Base-by-base conservation (phyloP, 2,888 invertebrate genomes). In the Lapara coniferarum region DNA sequence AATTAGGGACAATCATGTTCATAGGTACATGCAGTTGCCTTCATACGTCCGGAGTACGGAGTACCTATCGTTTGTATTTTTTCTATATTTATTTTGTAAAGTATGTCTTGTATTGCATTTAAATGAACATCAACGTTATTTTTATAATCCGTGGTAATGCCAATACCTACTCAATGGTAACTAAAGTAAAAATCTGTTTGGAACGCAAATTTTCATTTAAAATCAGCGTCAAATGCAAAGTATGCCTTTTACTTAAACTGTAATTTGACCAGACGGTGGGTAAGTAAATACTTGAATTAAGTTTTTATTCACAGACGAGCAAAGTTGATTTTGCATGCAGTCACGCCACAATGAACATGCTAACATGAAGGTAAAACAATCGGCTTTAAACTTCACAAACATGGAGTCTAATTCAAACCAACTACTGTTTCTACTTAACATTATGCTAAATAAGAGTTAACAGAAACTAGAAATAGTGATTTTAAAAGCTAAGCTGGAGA, bases 301-400 rank as follows among this genome's bases (percentile, higher is more conserved):
- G 44, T 16, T 49, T 49, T 63, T 55, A 55, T 55, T 63, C 46
- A 49, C 46, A 6, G 19, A 55, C 16, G 7, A 49, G 19, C 68
- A 53, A 72, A 78, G 77, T 77, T 74, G 76, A 73, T 78, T 80
- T 81, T 74, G 83, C 85, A 83, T 85, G 84, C 74, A 79, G 85
- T 82, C 87, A 87, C 85, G 88, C 82, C 77, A 85, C 80, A 81
- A 70, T 81, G 82, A 72, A 67, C 73, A 71, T 75, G 76, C 71
- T 70, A 55, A 68, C 69, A 69, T 66, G 57, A 71, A 71, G 57
- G 58, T 67, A 69, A 67, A 58, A 63, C 63, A 63, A 63, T 63
- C 63, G 13, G 12, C 13, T 69, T 37, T 69, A 58, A 72, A 30
- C 69, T 70, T 56, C 37, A 75, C 79, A 70, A 69, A 68, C 71